Evolutionary conservation across 2,888 invertebrate genomes (phyloP).

Genomic region (Camptogramma bilineatum): DNA sequence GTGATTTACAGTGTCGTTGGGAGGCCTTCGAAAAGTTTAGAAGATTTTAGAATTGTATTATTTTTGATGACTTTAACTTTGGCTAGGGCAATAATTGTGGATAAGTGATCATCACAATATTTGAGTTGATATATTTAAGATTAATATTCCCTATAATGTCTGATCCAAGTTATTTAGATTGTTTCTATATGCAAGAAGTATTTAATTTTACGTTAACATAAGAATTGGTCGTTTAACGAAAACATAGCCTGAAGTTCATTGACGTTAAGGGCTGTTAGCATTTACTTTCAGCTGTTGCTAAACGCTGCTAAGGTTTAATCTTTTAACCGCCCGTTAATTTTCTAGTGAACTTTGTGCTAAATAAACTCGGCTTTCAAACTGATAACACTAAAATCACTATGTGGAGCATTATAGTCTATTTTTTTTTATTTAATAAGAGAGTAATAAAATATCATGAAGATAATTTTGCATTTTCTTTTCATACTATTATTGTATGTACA

Average conservation of each 20-base stretch:
- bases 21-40: background rate
- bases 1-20: background rate
- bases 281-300: background rate
- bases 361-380: constrained; percentile 13
- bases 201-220: background rate
- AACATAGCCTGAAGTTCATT: background rate
- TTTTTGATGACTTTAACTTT: background rate
- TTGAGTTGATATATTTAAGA: background rate
- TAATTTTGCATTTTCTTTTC: background rate
- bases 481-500: too few relatives aligned
- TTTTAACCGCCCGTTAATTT: constrained; percentile 1
- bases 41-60: background rate
- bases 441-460: constrained; percentile 7
- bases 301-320: background rate
- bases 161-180: background rate
- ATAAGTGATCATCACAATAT: background rate
- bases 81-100: background rate
- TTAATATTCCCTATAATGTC: too few relatives aligned
- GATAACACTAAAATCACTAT: constrained; percentile 39
- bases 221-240: background rate
- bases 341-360: constrained; percentile 6
- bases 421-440: constrained; percentile 6
- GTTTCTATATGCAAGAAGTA: background rate
- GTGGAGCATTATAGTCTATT: constrained; percentile 60
- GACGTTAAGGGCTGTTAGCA: background rate